Base-by-base conservation (phyloP, 1,140 invertebrate genomes). In the Drosophila parvula region DNA sequence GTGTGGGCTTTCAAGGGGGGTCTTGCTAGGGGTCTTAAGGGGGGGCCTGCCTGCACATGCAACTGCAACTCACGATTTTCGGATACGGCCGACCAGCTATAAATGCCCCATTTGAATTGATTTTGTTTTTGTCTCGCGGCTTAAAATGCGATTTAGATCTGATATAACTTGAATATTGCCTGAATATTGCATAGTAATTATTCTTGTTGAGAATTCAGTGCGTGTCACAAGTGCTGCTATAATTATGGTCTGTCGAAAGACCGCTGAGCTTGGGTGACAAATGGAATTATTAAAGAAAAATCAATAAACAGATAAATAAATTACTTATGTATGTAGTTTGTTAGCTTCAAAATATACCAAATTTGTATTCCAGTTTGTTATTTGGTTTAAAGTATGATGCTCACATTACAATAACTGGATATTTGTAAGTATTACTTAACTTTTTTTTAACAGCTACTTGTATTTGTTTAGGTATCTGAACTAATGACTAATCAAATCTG, bases 11-110 rank as follows among this genome's bases (percentile, higher is more conserved):
- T 22, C 47, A n/a, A 36, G 61, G 60, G 64, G 63, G 22, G 16
- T 0, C n/a, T 16, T 0, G 0, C 4, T 7, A 18, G 32, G 43
- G 28, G 41, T 8, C 41, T n/a, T 8, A 30, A 27, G 10, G 40
- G 34, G 34, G 44, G n/a, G n/a, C n/a, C n/a, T n/a, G n/a, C 12
- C 36, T 51, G 36, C 51, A 59, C 74, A 71, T 74, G 47, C 78
- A 40, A 68, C 78, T 50, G 50, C 79, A 56, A 60, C 51, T 83
- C 81, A 83, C 81, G 81, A 84, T 51, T 71, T 55, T 58, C 22
- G 36, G 61, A 38, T 61, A 30, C 56, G 65, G 43, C 28, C 27
- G 48, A 79, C 56, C 68, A 82, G 61, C 75, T 62, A 82, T 65
- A 63, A 78, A 50, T 78, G 67, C 44, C 43, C 44, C 55, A 76